A percentile compares a stretch with the other conserved stretches of the same genome.
These are phyloP conservation scores for Periparus ater DNA, from an alignment of 2,797 vertebrate species.

Conservation along the genomic window DNA sequence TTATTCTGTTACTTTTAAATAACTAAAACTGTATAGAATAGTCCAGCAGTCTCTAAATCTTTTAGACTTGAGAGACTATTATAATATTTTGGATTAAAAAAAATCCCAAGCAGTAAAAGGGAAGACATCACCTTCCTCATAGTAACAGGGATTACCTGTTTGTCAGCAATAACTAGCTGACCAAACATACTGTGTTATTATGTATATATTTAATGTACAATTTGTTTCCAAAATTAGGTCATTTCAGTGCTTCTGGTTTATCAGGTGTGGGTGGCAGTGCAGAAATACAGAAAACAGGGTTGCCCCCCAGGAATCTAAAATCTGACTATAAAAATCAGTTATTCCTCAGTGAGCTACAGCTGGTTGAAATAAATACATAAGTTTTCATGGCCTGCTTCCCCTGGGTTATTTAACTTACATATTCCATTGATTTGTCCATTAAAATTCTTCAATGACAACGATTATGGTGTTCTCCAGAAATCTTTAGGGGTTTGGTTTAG, in stretches of 20 bases:
- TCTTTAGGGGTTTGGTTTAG: background rate
- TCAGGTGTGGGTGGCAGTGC: background rate
- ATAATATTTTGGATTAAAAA: background rate
- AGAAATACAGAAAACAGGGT: background rate
- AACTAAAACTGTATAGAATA: background rate
- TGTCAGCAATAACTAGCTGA: background rate
- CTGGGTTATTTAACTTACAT: background rate
- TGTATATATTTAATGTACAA: background rate
- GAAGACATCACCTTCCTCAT: background rate
- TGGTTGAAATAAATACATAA: background rate
- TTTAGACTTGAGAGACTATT: background rate
- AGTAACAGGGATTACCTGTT: background rate
- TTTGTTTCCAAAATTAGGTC: background rate
- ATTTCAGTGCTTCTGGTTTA: background rate
- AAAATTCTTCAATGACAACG: background rate
- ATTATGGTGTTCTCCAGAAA: background rate
- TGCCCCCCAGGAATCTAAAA: background rate
- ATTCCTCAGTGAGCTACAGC: background rate
- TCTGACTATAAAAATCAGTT: background rate
- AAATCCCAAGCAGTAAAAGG: background rate
- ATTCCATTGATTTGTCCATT: background rate
- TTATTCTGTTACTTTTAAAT: background rate
- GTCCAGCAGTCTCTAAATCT: background rate
- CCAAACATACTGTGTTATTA: background rate
- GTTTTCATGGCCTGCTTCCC: background rate